Evolutionary conservation across 2,113 vertebrate species (phyloP).

Genomic region (Lagopus muta): DNA sequence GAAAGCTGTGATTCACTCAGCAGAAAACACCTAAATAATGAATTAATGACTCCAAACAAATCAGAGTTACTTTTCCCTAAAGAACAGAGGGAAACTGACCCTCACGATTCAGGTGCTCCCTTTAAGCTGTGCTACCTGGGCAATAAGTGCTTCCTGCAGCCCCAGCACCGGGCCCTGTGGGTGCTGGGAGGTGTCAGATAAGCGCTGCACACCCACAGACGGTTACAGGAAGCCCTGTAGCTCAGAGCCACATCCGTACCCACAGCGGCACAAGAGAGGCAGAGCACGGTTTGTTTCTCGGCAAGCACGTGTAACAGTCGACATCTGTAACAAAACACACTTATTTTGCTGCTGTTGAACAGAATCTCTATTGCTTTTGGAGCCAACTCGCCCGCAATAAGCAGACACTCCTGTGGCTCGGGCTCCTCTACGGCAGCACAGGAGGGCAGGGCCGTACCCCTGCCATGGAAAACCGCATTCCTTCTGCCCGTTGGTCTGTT

Average conservation of each 20-base stretch:
- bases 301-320: not conserved
- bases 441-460: not conserved
- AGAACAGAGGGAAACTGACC: not conserved
- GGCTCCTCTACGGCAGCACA: no score
- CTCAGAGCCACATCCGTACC: not conserved
- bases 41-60: slow-evolving; percentile 38
- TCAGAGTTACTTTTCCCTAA: not conserved
- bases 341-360: no score
- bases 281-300: not conserved
- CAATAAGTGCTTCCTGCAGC: not conserved
- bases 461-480: not conserved
- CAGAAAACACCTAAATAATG: slow-evolving; percentile 38
- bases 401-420: no score
- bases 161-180: not conserved
- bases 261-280: not conserved
- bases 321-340: not conserved
- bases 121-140: slow-evolving; percentile 25
- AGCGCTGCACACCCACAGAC: not conserved
- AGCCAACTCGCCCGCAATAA: no score
- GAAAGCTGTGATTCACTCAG: not conserved
- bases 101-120: not conserved
- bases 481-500: not conserved
- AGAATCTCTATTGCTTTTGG: no score
- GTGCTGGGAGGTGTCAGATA: not conserved
- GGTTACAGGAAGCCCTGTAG: not conserved